These are phyloP conservation scores for Arrhopalites spinosus DNA, from an alignment of 2,888 invertebrate species.

Conservation along the genomic window DNA sequence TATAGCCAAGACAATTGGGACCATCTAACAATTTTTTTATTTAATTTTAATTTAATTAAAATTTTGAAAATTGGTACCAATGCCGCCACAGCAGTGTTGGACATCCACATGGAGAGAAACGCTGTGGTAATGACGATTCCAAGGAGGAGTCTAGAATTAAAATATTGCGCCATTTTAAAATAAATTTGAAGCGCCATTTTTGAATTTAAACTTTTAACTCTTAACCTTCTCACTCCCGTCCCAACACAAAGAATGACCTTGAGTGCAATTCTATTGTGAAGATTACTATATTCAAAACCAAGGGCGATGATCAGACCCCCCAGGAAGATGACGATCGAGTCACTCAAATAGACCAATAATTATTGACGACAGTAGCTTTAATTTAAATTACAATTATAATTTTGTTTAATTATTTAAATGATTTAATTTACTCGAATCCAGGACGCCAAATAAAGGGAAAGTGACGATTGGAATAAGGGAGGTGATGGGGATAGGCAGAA, in stretches of 20 bases:
- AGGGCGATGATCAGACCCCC: not conserved
- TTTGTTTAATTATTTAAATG: not conserved
- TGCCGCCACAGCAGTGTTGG: constrained; percentile 20
- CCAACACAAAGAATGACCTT: constrained; percentile 10
- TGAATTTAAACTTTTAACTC: too few relatives aligned
- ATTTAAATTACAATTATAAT: too few relatives aligned
- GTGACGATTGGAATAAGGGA: constrained; percentile 2
- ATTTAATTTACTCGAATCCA: not conserved
- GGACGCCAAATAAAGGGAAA: constrained; percentile 1
- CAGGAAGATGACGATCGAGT: constrained; percentile 6
- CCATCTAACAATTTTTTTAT: constrained; percentile 7
- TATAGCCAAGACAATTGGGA: constrained; percentile 12
- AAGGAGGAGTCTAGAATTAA: not conserved
- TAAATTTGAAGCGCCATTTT: too few relatives aligned
- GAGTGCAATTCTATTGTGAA: constrained; percentile 23
- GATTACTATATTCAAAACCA: constrained; percentile 14
- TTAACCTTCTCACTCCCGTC: not conserved
- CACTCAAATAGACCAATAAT: constrained; percentile 15
- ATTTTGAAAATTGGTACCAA: not conserved
- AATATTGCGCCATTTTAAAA: too few relatives aligned
- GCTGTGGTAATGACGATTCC: constrained; percentile 13
- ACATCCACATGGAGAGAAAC: constrained; percentile 21
- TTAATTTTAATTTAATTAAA: too few relatives aligned
- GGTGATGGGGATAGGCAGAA: constrained; percentile 1
- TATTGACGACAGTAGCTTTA: not conserved